Base-by-base conservation (phyloP, 2,113 vertebrate genomes). In the Symphodus melops region DNA sequence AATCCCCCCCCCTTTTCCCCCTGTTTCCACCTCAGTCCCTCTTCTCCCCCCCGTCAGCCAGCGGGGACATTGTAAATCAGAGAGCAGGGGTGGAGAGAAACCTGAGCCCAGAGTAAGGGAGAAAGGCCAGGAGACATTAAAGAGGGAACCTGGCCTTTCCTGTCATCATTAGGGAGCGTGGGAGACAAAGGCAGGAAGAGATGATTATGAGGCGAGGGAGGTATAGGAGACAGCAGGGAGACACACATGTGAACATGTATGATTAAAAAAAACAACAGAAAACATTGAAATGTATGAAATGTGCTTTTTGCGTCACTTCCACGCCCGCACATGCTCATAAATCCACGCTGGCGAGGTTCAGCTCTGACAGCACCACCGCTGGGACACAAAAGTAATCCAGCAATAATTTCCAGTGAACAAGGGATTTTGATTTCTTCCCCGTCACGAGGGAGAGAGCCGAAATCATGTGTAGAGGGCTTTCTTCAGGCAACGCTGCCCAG, bases 1-100 rank as follows among this genome's bases (percentile, higher is more conserved):
- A 77, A 64, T 46, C 53, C 72, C 69, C 75, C 75, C 48, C 42
- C 49, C 46, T 19, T 55, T 57, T 66, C 71, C 56, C 25, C 62
- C 25, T 41, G 57, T 86, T 79, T 37, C 76, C 39, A 74, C 57
- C 65, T 23, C 53, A 49, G 65, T 84, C 75, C 82, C 51, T 74
- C 78, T 72, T 69, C 66, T 57, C 28, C 28, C 72, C 72, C 36
- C 21, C 53, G 5, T 78, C 86, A 77, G 85, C 78, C 81, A 79
- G 59, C 19, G 55, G 83, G 83, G 85, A 82, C 52, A 44, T 80
- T 91, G 92, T 93, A 94, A 93, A 93, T 94, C 91, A 93, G 87
- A 89, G 66, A 44, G 75, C 19, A 53, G 68, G 73, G 75, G 52
- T 42, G 71, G 49, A 68, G 66, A 44, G 81, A 83, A 89, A 94